Percentiles rank a stretch among this genome's conserved stretches.
These are phyloP conservation scores for Drosophila pallidifrons DNA, from an alignment of 1,140 invertebrate genomes.

Conservation along the genomic window DNA sequence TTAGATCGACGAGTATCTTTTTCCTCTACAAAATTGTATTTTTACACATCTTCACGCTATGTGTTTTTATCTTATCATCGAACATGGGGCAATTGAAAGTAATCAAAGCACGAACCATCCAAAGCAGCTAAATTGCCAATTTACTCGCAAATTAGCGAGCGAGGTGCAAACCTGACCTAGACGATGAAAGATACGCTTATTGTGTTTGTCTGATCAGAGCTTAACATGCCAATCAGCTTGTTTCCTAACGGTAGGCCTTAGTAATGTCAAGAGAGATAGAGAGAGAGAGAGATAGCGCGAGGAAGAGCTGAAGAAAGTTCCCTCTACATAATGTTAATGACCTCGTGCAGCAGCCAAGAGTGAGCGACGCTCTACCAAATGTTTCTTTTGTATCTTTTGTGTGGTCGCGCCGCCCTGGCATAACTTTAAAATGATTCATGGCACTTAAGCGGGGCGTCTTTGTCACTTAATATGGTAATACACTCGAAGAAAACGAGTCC, in stretches of 20 bases:
- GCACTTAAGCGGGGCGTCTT: conserved; percentile 61
- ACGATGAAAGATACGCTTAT: conserved; percentile 34
- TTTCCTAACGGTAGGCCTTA: conserved; percentile 50
- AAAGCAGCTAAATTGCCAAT: conserved; percentile 48
- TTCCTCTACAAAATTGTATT: conserved; percentile 36
- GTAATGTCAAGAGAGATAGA: conserved; percentile 12
- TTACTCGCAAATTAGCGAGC: conserved; percentile 58
- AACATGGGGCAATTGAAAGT: conserved; percentile 15
- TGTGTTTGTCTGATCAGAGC: conserved; percentile 1
- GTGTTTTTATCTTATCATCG: conserved; percentile 40
- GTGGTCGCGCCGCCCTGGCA: conserved; percentile 20
- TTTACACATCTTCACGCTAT: conserved; percentile 10
- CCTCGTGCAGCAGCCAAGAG: conserved; percentile 45
- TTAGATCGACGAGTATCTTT: conserved; percentile 40
- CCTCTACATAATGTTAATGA: conserved; percentile 60
- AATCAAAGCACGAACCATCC: conserved; percentile 59
- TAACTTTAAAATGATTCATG: conserved; percentile 65
- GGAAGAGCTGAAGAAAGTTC: conserved; percentile 37
- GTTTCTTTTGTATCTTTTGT: conserved; percentile 57
- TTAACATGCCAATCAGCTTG: conserved; percentile 24
- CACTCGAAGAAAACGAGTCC: conserved; percentile 11
- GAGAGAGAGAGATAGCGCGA: too few species aligned
- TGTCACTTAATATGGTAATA: conserved; percentile 51
- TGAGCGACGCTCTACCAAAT: conserved; percentile 23
- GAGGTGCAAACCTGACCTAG: conserved; percentile 71